Evolutionary conservation across 2,113 vertebrate genomes (phyloP), one percentile per base, ranked within the genome.

Genomic region (Struthidea cinerea): DNA sequence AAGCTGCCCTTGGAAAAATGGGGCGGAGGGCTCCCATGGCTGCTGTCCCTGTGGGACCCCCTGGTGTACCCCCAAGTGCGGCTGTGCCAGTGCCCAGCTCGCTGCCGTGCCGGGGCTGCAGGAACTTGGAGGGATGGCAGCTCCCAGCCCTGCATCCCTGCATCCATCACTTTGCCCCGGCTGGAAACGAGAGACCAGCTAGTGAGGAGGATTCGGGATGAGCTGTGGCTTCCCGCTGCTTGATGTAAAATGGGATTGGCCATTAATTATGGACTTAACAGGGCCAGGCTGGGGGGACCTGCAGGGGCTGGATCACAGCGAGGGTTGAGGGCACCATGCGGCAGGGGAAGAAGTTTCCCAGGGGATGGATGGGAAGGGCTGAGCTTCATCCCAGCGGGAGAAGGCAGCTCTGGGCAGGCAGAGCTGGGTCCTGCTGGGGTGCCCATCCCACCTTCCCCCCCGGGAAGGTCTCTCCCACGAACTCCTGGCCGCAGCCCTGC

Each of bases 51-150:
- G 2, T 1, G 20, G 37, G 16, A 24, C 1, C 20, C 20, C 61
- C 15, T 9, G 28, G 60, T 22, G 21, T n/a, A 14, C 13, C 57
- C 53, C 6, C 23, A 37, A 0, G 32, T 50, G 37, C 0, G 0
- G 24, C 50, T 71, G 35, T 56, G 64, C 42, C 6, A 8, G 3
- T 13, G 50, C 19, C 17, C 64, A 17, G 33, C 67, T 76, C 0
- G 0, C 30, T 42, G 21, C 41, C 6, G 20, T 3, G 53, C 56
- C 0, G 1, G 53, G 41, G 37, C 44, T 8, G 39, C 5, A 4
- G 63, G 46, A 28, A 1, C 21, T 13, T 9, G 69, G 30, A 19
- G 19, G 47, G 80, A 5, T 4, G 46, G 37, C 44, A 53, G 44
- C 41, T n/a, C 63, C 49, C 3, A 6, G 9, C 57, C 46, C 70